Percentiles rank a stretch among this genome's conserved stretches.
Evolutionary conservation across 2,888 invertebrate genomes (phyloP).

Genomic region (Dryomyza anilis): DNA sequence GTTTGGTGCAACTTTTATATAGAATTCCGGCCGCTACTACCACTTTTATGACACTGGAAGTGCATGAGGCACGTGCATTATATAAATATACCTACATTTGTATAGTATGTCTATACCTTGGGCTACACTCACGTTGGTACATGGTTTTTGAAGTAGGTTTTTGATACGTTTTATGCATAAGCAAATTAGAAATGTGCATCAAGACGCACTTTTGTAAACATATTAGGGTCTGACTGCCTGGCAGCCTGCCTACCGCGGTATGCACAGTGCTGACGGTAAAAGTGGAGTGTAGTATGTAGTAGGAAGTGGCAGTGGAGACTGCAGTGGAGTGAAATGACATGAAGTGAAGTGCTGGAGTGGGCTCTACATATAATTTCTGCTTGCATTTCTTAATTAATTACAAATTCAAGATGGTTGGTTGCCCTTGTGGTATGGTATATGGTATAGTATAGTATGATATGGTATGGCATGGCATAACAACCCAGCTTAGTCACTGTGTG

Average conservation of each 20-base stretch:
- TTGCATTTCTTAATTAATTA: conserved; percentile 24
- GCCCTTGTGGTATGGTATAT: not conserved
- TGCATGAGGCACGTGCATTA: not conserved
- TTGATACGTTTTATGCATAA: conserved; percentile 11
- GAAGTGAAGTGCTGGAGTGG: not conserved
- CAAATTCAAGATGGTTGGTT: conserved; percentile 25
- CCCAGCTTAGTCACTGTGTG: not conserved
- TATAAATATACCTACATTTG: not conserved
- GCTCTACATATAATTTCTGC: not conserved
- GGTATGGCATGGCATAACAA: not conserved
- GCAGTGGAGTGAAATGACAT: not conserved
- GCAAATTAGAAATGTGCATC: conserved; percentile 11
- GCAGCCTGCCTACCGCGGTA: too few relatives aligned
- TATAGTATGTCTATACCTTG: too few relatives aligned
- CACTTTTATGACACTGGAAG: too few relatives aligned
- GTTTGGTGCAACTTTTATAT: too few relatives aligned
- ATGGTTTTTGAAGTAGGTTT: conserved; percentile 10
- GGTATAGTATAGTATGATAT: not conserved
- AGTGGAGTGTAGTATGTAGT: too few relatives aligned
- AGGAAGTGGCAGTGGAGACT: not conserved
- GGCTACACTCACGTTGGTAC: too few relatives aligned
- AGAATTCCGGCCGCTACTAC: too few relatives aligned
- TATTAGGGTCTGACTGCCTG: too few relatives aligned
- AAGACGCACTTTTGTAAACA: too few relatives aligned
- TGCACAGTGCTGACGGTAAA: too few relatives aligned